Percentiles rank a stretch among this genome's conserved stretches.
Evolutionary conservation across 2,113 vertebrate genomes (phyloP).

Genomic region (Trematocara macrostoma): DNA sequence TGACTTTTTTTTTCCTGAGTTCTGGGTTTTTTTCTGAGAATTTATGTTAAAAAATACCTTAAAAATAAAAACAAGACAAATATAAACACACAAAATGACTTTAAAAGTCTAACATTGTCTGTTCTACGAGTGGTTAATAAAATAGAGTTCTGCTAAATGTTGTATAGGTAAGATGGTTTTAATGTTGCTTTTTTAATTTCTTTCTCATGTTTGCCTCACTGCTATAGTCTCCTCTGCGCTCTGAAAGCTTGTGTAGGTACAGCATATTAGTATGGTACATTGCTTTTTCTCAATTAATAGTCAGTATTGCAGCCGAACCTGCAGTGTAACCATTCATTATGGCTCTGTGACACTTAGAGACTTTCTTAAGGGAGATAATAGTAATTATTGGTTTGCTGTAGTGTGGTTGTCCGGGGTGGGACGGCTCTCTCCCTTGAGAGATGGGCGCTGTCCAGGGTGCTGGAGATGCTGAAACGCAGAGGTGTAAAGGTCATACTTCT

Average conservation of each 20-base stretch:
- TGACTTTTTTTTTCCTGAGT: too few relatives aligned
- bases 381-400: neutral
- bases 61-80: neutral
- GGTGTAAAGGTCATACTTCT: neutral
- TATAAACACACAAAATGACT: neutral
- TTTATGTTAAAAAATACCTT: neutral
- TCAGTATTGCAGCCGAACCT: neutral
- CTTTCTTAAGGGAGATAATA: neutral
- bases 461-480: neutral
- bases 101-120: neutral
- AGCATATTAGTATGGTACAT: neutral
- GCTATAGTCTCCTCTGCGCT: neutral
- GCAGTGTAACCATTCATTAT: neutral
- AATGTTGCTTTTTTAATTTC: neutral
- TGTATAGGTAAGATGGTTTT: neutral
- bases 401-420: neutral
- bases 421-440: neutral
- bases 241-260: neutral
- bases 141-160: neutral
- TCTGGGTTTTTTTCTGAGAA: neutral
- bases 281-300: neutral
- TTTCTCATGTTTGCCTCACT: neutral
- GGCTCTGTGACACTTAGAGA: neutral
- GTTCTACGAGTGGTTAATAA: neutral
- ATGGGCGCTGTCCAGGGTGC: conserved; percentile 54